Evolutionary conservation across 2,113 vertebrate species (phyloP).

Genomic region (Fukomys damarensis): DNA sequence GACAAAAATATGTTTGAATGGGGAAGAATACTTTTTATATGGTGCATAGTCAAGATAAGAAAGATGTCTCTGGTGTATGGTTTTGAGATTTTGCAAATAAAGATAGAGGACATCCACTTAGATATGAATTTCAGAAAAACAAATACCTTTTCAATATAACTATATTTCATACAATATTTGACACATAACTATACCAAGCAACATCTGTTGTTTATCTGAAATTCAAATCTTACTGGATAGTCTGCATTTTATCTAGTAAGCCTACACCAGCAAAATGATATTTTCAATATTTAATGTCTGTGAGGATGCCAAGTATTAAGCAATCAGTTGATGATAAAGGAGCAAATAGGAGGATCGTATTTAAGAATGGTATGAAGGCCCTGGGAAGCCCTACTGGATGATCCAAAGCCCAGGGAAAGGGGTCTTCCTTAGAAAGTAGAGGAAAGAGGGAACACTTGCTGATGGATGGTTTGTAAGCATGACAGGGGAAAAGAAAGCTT

Average conservation of each 20-base stretch:
- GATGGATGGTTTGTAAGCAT: neutral
- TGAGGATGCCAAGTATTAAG: neutral
- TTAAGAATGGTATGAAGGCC: neutral
- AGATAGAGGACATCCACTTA: neutral
- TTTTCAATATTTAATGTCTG: conserved; percentile 30
- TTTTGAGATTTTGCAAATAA: conserved; percentile 32
- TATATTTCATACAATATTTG: neutral
- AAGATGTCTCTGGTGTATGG: neutral
- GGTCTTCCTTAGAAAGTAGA: neutral
- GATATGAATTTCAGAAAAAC: conserved; percentile 10
- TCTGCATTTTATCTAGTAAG: neutral
- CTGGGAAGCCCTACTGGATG: neutral
- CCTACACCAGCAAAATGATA: neutral
- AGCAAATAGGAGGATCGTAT: neutral
- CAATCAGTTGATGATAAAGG: neutral
- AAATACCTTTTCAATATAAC: neutral
- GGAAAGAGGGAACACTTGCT: neutral
- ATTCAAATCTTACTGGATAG: neutral
- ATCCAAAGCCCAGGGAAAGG: neutral
- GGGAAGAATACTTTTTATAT: neutral
- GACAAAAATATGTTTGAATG: neutral
- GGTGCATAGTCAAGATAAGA: neutral
- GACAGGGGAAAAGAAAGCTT: neutral
- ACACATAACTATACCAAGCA: neutral
- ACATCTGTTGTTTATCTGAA: conserved; percentile 29